Conservation (phyloP, 2,797 vertebrate species). For the Gymnothorax reevesii region DNA sequence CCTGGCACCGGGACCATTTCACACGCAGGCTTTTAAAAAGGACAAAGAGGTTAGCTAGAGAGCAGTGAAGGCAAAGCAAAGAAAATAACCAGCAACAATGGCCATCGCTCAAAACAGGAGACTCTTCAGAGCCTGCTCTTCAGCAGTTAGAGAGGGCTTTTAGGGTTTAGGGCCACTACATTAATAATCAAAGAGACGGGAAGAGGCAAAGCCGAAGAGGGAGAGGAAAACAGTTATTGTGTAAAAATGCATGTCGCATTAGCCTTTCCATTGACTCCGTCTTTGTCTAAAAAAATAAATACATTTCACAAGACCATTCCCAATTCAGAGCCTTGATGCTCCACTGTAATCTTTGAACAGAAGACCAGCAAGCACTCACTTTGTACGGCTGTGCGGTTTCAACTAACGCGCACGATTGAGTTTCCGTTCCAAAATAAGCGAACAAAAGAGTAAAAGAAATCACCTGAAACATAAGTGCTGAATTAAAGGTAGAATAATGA, state of each 20-base stretch:
- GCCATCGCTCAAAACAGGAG: slow-evolving; percentile 66
- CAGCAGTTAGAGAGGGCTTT: slow-evolving; percentile 53
- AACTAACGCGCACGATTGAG: not conserved
- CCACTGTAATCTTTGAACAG: not conserved
- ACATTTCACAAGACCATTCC: not conserved
- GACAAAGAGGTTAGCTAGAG: slow-evolving; percentile 56
- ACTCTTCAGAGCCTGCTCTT: slow-evolving; percentile 40
- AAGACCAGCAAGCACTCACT: not conserved
- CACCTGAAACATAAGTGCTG: slow-evolving; percentile 1
- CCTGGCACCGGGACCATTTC: slow-evolving; percentile 39
- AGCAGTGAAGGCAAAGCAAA: slow-evolving; percentile 33
- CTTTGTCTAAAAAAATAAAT: slow-evolving; percentile 31
- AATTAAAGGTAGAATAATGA: not conserved
- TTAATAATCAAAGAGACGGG: slow-evolving; percentile 50
- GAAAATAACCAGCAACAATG: slow-evolving; percentile 56
- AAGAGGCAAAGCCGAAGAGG: slow-evolving; percentile 35
- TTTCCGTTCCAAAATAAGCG: not conserved
- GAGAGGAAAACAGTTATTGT: slow-evolving; percentile 26
- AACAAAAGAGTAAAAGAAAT: not conserved
- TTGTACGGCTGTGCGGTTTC: not conserved
- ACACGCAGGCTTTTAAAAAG: slow-evolving; percentile 44
- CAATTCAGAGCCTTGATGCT: not conserved
- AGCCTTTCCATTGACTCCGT: slow-evolving; percentile 35
- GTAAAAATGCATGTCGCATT: slow-evolving; percentile 31
- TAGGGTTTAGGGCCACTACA: slow-evolving; percentile 63